Evolutionary conservation across 1,140 invertebrate genomes (phyloP).

Genomic region (Lucilia sericata): DNA sequence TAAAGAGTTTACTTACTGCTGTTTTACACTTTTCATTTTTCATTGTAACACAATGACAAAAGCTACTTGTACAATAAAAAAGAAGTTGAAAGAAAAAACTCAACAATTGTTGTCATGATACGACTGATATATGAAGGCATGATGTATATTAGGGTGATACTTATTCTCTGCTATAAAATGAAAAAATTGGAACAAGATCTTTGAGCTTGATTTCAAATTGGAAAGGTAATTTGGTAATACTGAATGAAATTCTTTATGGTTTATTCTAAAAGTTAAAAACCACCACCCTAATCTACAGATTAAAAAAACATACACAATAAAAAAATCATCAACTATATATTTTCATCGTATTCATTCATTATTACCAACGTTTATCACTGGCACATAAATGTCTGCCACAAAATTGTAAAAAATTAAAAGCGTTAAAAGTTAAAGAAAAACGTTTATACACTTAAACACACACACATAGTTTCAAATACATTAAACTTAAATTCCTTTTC

Average conservation of each 20-base stretch:
- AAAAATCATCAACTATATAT: too few relatives aligned
- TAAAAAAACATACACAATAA: too few relatives aligned
- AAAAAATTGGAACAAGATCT: too few relatives aligned
- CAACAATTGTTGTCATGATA: conserved; percentile 3
- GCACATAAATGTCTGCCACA: conserved; percentile 43
- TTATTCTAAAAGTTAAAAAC: too few relatives aligned
- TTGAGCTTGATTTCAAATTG: too few relatives aligned
- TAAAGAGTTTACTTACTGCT: background rate
- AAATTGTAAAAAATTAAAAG: background rate
- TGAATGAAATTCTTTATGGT: too few relatives aligned
- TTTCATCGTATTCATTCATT: background rate
- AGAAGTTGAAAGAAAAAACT: background rate
- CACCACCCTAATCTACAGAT: too few relatives aligned
- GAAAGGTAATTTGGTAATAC: too few relatives aligned
- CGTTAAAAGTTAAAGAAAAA: conserved; percentile 28
- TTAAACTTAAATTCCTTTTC: background rate
- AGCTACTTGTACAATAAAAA: background rate
- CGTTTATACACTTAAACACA: background rate
- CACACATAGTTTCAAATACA: background rate
- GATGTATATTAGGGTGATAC: too few relatives aligned
- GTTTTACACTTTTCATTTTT: background rate
- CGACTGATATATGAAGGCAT: background rate
- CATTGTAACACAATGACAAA: background rate
- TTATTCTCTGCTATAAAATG: too few relatives aligned
- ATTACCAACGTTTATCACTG: background rate